A percentile compares a stretch with the other conserved stretches of the same genome.
Evolutionary conservation across 2,888 invertebrate genomes (phyloP).

Genomic region (Drosophila koepferae): DNA sequence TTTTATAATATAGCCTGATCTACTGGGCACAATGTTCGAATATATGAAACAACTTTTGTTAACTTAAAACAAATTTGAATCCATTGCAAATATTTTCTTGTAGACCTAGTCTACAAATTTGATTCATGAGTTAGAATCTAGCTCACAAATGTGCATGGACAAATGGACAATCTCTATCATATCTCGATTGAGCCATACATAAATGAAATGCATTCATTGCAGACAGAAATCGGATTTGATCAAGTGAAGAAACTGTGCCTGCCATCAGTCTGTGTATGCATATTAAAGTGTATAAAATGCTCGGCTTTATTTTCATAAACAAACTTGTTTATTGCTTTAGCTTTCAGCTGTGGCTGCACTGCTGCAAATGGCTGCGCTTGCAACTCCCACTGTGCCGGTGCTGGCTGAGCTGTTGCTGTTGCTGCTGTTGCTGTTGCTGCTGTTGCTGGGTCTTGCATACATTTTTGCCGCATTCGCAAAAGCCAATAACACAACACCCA

Average conservation of each 20-base stretch:
- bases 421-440: neutral
- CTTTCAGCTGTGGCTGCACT: conserved; percentile 18
- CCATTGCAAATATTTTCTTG: neutral
- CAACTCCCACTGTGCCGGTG: conserved; percentile 61
- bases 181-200: neutral
- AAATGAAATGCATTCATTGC: neutral
- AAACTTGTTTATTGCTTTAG: conserved; percentile 65
- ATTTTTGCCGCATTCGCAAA: conserved; percentile 74
- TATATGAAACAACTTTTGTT: too few species aligned
- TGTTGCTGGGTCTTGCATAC: conserved; percentile 50
- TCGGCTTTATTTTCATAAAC: conserved; percentile 53
- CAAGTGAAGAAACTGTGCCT: neutral
- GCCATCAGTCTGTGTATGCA: conserved; percentile 4
- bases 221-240: neutral
- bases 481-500: conserved; percentile 80
- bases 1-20: too few species aligned
- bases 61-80: neutral
- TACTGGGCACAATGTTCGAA: too few species aligned
- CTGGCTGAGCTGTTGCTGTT: neutral
- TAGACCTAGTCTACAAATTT: too few species aligned
- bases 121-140: neutral
- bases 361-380: conserved; percentile 57
- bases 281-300: conserved; percentile 28
- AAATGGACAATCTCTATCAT: neutral
- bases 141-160: neutral